Percentiles rank a stretch among this genome's conserved stretches.
Evolutionary conservation across 2,888 invertebrate genomes (phyloP).

Genomic region (Drosophila nigricruria): DNA sequence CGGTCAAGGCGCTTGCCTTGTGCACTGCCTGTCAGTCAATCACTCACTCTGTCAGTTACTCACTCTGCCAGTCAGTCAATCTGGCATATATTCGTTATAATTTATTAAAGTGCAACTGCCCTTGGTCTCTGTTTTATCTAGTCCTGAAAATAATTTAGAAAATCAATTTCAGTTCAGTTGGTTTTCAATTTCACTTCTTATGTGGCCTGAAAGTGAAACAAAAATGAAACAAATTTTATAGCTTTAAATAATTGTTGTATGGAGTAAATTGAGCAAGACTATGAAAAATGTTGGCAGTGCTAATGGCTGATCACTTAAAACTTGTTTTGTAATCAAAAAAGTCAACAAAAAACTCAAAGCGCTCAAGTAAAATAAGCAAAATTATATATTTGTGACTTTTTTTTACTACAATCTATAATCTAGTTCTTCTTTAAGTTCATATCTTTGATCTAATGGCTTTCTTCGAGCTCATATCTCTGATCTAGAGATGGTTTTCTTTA

Average conservation of each 20-base stretch:
- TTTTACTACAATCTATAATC: too few relatives aligned
- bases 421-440: too few relatives aligned
- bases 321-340: neutral
- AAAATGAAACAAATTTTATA: conserved; percentile 2
- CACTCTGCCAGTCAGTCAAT: conserved; percentile 20
- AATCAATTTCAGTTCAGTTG: neutral
- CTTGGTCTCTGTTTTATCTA: conserved; percentile 4
- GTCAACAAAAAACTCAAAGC: neutral
- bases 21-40: conserved; percentile 10
- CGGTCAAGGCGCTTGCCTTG: conserved; percentile 46
- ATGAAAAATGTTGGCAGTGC: neutral
- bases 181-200: too few relatives aligned
- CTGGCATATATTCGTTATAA: conserved; percentile 35
- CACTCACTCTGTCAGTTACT: conserved; percentile 7
- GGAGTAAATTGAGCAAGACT: neutral
- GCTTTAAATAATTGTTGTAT: neutral
- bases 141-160: conserved; percentile 1
- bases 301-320: neutral
- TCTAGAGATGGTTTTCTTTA: too few relatives aligned
- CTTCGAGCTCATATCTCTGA: neutral
- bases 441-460: neutral
- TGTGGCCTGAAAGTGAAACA: neutral
- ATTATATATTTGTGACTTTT: neutral
- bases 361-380: neutral
- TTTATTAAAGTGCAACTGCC: conserved; percentile 39